Evolutionary conservation across 2,797 vertebrate genomes (phyloP).

Genomic region (Pelochelys cantorii): DNA sequence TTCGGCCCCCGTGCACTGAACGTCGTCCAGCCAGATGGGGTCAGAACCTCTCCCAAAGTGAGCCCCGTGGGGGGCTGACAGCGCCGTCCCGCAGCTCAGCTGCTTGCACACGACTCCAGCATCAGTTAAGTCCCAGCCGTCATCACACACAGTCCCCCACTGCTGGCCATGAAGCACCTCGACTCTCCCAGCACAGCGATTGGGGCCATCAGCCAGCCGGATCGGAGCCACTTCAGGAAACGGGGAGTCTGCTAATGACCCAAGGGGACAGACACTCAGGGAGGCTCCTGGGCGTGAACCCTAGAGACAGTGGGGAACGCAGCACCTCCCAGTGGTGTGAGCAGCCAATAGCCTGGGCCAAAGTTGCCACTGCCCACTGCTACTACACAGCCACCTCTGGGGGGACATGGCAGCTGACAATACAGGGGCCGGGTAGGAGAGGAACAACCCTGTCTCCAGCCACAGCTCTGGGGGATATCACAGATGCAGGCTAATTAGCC

Average conservation of each 20-base stretch:
- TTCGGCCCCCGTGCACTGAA: conserved; percentile 64
- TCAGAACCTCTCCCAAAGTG: conserved; percentile 60
- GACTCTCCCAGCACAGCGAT: conserved; percentile 71
- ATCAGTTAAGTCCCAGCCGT: conserved; percentile 20
- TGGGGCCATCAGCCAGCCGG: conserved; percentile 57
- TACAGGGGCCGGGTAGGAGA: background rate
- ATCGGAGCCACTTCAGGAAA: accelerated
- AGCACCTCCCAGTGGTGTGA: background rate
- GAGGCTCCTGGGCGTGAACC: background rate
- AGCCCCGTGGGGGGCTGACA: conserved; percentile 16
- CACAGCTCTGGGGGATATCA: background rate
- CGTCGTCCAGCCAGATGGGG: conserved; percentile 73
- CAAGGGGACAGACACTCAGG: background rate
- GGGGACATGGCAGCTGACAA: background rate
- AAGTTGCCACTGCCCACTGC: background rate
- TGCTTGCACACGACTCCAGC: conserved; percentile 64
- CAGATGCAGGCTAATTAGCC: background rate
- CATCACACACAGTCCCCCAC: conserved; percentile 66
- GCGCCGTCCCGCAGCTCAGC: conserved; percentile 62
- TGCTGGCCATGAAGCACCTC: conserved; percentile 55
- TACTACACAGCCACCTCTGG: background rate
- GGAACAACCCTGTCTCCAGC: background rate
- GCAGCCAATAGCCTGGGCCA: too few species aligned
- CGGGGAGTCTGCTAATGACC: background rate
- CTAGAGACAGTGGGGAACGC: accelerated